Evolutionary conservation across 1,140 invertebrate species (phyloP), one percentile per base, ranked within the genome.

Genomic region (Pogonognathellus flavescens): DNA sequence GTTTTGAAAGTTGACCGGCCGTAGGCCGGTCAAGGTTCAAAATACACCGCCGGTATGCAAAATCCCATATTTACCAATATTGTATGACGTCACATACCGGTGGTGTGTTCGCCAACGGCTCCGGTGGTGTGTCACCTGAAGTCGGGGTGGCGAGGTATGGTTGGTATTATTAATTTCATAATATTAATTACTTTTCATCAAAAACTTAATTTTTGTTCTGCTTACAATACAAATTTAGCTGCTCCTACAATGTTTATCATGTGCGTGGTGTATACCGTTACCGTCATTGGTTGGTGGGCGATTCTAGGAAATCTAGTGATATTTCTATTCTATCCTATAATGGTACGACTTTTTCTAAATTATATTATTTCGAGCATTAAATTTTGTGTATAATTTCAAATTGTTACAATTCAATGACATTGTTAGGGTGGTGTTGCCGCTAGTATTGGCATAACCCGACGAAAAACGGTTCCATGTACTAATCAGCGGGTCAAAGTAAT

Each of bases 261-360:
- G 86, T 85, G 88, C 76, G 18, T 88, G 41, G 84, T 85, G 9
- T 89, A 89, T 76, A 88, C 89, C 0, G 66, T 81, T 10, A 62
- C 86, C 16, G 83, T 89, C 1, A 72, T 89, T 16, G 89, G 89
- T 13, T 88, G 89, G 14, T 88, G 88, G 88, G 88, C 89, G 25
- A 70, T 89, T 14, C 4, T 89, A 14, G 89, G 89, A 84, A 88
- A 89, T 85, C 13, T 86, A 18, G 85, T 89, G 13, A 88, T 89
- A 50, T 86, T 89, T 25, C 62, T 89, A 1, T 89, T 89, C 57
- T 89, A 89, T 83, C 89, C 89, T 0, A 50, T 89, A 4, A 89
- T 89, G 89, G 89, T 88, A 85, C 86, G 81, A 8, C n/a, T 4
- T 60, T 18, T 84, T 14, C 11, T 66, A 66, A 25, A 62, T 18